Conservation (phyloP, 2,797 vertebrate species). For the Bradypodion pumilum region DNA sequence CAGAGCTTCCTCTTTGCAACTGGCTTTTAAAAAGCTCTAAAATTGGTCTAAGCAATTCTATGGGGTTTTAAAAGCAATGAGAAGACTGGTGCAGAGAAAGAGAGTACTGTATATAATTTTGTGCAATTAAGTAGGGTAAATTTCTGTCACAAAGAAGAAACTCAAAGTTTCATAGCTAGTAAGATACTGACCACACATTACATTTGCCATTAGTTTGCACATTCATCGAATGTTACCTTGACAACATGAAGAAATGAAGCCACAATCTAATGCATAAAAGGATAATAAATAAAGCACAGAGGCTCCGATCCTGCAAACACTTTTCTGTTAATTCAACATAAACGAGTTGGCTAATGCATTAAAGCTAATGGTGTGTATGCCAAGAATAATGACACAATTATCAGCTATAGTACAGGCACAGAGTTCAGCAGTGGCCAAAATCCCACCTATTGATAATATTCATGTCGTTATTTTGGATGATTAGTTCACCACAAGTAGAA, state of each 20-base stretch:
- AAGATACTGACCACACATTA: neutral
- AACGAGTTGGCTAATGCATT: conserved; percentile 12
- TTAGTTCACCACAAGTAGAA: neutral
- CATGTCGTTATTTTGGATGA: neutral
- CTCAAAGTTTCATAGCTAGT: neutral
- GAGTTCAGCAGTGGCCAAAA: neutral
- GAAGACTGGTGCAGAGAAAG: no score
- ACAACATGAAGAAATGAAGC: neutral
- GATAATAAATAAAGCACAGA: conserved; percentile 5
- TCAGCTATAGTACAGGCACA: neutral
- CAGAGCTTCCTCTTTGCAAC: no score
- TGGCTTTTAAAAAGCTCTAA: no score
- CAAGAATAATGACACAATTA: conserved; percentile 14
- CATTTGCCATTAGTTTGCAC: neutral
- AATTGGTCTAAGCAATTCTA: no score
- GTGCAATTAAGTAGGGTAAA: neutral
- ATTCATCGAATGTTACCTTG: neutral
- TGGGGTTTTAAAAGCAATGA: no score
- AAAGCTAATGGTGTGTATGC: conserved; percentile 10
- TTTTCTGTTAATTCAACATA: neutral
- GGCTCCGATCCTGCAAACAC: neutral
- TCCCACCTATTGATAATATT: neutral
- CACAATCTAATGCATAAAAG: neutral
- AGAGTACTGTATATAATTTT: neutral
- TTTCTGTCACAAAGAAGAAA: neutral